Conservation (phyloP, 37 sponge, comb jelly and placozoan genomes). For the Amphimedon queenslandica region DNA sequence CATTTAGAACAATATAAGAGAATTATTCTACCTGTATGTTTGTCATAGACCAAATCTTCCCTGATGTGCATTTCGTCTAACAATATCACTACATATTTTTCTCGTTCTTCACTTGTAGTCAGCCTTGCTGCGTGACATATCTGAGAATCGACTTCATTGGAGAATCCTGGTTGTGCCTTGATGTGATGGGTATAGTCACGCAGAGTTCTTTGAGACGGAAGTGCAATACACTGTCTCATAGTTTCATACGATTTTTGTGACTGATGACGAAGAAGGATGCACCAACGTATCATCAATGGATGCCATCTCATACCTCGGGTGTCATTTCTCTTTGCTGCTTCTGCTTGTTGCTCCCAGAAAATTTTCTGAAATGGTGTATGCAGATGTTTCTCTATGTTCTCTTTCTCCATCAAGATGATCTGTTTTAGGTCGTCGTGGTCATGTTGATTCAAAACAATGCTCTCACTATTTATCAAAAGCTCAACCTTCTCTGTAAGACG, state of each 20-base stretch:
- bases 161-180: constrained; percentile 21
- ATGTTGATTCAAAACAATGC: constrained; percentile 13
- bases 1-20: too few relatives aligned
- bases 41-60: constrained; percentile 25
- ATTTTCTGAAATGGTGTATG: constrained; percentile 15
- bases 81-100: constrained; percentile 30
- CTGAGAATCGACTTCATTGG: constrained; percentile 22
- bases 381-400: not conserved
- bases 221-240: constrained; percentile 14
- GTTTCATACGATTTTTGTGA: constrained; percentile 35
- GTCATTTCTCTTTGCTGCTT: constrained; percentile 23
- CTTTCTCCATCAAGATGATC: constrained; percentile 9
- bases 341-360: constrained; percentile 41
- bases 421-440: constrained; percentile 12
- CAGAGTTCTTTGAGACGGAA: constrained; percentile 46
- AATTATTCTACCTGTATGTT: constrained; percentile 17
- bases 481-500: not conserved
- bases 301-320: constrained; percentile 35
- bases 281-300: constrained; percentile 37
- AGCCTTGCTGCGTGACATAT: constrained; percentile 12
- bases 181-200: constrained; percentile 37
- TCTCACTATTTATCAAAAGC: not conserved
- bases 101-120: not conserved
- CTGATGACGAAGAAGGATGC: constrained; percentile 23
- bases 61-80: constrained; percentile 16